Evolutionary conservation across 2,797 vertebrate genomes (phyloP), one percentile per base, ranked within the genome.

Genomic region (Tenualosa thibaudeaui): DNA sequence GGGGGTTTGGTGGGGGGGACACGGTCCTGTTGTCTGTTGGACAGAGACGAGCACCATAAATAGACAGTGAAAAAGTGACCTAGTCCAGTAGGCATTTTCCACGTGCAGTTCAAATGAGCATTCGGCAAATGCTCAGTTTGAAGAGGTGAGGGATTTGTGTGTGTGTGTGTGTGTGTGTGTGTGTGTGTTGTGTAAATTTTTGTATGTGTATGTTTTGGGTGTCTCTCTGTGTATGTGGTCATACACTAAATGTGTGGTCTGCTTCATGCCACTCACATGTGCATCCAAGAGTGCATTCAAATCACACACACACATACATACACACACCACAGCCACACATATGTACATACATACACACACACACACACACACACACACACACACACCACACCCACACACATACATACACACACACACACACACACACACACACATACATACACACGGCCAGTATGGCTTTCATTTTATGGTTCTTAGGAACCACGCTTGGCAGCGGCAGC

Each of bases 11-110:
- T 78, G 40, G 40, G 3, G 71, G 46, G 71, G 71, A 78, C 37
- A 43, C 19, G 15, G 37, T 7, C 37, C 71, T 78, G 71, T 78
- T 78, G 71, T 78, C 37, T 78, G 71, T 37, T 9, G 37, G 15
- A 43, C 37, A 43, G 37, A 6, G 37, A 43, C 37, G 71, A 37
- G 22, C 17, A 22, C 40, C 19, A 46, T 43, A 78, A 78, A 78
- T 78, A 78, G 71, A 19, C 15, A 43, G 37, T 46, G 71, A 78
- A 46, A 40, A 78, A 78, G 71, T 78, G 71, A 78, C 37, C 43
- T 46, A 78, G 43, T 78, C 40, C 71, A 22, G 40, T 4, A 6
- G 46, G 71, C 40, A 78, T 78, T 78, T 78, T 78, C 71, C 37
- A 43, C 19, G 22, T 78, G 37, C 15, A 43, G 17, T 22, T 78